phyloP scores from a whole-genome alignment of 2,888 invertebrate genomes.

The Alcis repandata region DNA sequence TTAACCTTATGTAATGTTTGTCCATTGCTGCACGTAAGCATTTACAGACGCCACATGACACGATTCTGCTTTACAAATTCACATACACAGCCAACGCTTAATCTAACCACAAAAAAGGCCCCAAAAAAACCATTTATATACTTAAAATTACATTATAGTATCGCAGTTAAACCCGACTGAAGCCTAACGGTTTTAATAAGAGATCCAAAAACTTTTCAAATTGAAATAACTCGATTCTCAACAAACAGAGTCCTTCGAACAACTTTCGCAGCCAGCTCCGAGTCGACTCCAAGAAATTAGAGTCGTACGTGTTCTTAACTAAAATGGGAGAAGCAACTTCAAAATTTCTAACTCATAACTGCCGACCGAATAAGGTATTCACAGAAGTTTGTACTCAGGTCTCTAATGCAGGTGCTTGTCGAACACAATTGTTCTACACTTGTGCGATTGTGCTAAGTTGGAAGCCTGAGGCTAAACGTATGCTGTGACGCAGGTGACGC shows the following conservation, averaged over 20 bases:
- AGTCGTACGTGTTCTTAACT: conserved; percentile 40
- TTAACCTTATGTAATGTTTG: too few relatives aligned
- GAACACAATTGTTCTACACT: conserved; percentile 27
- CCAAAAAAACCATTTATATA: too few relatives aligned
- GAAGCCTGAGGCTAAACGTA: conserved; percentile 1
- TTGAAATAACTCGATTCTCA: conserved; percentile 24
- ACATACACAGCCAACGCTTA: too few relatives aligned
- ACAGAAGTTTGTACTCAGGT: conserved; percentile 31
- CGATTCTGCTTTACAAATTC: too few relatives aligned
- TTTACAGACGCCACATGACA: too few relatives aligned
- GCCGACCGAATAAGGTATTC: conserved; percentile 24
- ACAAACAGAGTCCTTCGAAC: conserved; percentile 30
- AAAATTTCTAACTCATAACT: conserved; percentile 28
- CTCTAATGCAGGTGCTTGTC: conserved; percentile 33
- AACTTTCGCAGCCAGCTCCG: conserved; percentile 19
- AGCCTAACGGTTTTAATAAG: conserved; percentile 10
- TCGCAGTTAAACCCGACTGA: neutral
- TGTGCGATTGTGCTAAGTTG: conserved; percentile 26
- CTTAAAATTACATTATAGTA: neutral
- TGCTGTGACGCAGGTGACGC: too few relatives aligned
- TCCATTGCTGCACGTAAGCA: too few relatives aligned
- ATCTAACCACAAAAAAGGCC: too few relatives aligned
- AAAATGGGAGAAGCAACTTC: conserved; percentile 30
- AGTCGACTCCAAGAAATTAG: conserved; percentile 40
- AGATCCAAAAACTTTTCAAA: conserved; percentile 18